Percentiles rank a stretch among this genome's conserved stretches.
These are phyloP conservation scores for Basileuterus tristriatus DNA, from an alignment of 2,797 vertebrate species.

Conservation along the genomic window DNA sequence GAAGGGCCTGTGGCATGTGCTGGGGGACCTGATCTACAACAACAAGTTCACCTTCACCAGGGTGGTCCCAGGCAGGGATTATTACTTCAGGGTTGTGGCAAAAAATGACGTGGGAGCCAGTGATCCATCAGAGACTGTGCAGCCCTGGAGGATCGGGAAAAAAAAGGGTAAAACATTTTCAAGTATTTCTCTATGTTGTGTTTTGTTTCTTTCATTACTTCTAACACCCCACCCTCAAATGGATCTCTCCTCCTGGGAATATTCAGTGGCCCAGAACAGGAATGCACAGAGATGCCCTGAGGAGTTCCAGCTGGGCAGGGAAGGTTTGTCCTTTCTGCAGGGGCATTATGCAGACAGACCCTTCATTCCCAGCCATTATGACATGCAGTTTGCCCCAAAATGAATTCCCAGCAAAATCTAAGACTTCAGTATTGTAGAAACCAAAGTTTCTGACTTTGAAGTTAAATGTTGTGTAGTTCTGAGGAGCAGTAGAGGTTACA, in stretches of 20 bases:
- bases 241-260: background rate
- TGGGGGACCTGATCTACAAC: conserved; percentile 83
- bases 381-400: background rate
- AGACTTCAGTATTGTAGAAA: background rate
- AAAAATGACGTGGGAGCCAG: conserved; percentile 86
- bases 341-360: background rate
- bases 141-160: conserved; percentile 79
- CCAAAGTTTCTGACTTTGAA: background rate
- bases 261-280: background rate
- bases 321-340: background rate
- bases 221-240: background rate
- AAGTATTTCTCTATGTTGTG: background rate
- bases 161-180: conserved; percentile 76
- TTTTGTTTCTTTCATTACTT: background rate
- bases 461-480: background rate
- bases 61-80: conserved; percentile 85
- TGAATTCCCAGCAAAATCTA: background rate
- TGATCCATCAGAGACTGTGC: conserved; percentile 79
- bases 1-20: conserved; percentile 78
- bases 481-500: background rate
- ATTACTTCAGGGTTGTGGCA: conserved; percentile 87
- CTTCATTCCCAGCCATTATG: background rate
- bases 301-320: background rate
- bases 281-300: background rate
- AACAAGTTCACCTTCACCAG: conserved; percentile 86